Evolutionary conservation across 2,797 vertebrate species (phyloP).

Genomic region (Myotis myotis): DNA sequence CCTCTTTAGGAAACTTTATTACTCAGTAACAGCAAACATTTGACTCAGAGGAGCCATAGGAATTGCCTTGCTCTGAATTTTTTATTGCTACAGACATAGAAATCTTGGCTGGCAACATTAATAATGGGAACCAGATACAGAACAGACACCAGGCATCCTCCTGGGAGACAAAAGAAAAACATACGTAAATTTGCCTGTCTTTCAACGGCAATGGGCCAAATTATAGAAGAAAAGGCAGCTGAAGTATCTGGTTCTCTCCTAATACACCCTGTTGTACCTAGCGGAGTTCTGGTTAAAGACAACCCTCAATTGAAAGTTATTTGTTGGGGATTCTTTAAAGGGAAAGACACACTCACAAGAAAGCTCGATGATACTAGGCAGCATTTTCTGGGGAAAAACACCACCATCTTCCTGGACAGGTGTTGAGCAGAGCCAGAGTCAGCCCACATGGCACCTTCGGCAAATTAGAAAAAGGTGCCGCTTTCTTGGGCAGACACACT

Average conservation of each 20-base stretch:
- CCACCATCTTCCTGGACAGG: neutral
- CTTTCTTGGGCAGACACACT: neutral
- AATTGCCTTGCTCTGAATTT: neutral
- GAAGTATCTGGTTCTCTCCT: neutral
- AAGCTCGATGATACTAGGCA: neutral
- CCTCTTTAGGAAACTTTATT: neutral
- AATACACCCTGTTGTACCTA: accelerated
- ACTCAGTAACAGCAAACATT: neutral
- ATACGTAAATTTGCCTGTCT: neutral
- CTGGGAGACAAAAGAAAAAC: neutral
- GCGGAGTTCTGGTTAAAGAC: neutral
- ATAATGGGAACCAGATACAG: neutral
- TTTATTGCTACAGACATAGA: neutral
- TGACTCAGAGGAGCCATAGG: neutral
- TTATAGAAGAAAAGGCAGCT: neutral
- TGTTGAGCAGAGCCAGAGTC: neutral
- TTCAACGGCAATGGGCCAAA: neutral
- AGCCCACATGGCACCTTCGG: neutral
- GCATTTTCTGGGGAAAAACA: neutral
- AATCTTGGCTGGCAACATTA: neutral
- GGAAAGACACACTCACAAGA: neutral
- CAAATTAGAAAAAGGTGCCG: neutral
- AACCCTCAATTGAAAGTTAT: neutral
- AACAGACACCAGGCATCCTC: neutral
- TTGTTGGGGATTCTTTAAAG: neutral